Evolutionary conservation across 1,140 invertebrate genomes (phyloP).

Genomic region (Neodiprion fabricii): DNA sequence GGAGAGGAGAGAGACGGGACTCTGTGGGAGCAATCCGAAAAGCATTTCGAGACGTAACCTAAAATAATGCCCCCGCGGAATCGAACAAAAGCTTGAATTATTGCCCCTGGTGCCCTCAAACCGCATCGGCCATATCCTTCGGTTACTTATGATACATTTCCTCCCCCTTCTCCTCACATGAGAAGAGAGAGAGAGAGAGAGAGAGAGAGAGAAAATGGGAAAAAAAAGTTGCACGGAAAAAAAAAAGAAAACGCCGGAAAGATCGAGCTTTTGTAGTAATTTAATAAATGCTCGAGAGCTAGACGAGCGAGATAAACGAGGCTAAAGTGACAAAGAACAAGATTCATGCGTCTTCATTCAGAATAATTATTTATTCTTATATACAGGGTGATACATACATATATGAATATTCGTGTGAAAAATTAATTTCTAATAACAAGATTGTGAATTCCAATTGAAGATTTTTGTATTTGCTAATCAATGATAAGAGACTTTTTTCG

Average conservation of each 20-base stretch:
- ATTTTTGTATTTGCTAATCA: too few species aligned
- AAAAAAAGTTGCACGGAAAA: neutral
- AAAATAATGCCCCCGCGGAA: neutral
- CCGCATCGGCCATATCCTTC: neutral
- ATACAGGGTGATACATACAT: too few species aligned
- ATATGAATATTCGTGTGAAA: too few species aligned
- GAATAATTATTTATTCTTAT: too few species aligned
- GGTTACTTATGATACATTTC: conserved; percentile 6
- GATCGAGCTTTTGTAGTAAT: too few species aligned
- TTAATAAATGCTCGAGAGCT: too few species aligned
- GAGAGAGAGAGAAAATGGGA: neutral
- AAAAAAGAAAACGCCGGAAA: neutral
- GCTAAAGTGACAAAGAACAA: too few species aligned
- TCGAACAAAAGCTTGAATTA: conserved; percentile 7
- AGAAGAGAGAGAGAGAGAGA: neutral
- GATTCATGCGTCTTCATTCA: too few species aligned
- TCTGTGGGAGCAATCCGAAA: neutral
- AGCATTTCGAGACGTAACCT: neutral
- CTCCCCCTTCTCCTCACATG: neutral
- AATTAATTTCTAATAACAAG: too few species aligned
- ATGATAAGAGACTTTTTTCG: too few species aligned
- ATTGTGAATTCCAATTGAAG: too few species aligned
- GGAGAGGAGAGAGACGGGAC: neutral
- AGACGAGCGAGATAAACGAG: too few species aligned
- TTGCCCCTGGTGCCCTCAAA: neutral